These are phyloP conservation scores for Tursiops truncatus DNA, from an alignment of 2,113 vertebrate species.

Conservation along the genomic window DNA sequence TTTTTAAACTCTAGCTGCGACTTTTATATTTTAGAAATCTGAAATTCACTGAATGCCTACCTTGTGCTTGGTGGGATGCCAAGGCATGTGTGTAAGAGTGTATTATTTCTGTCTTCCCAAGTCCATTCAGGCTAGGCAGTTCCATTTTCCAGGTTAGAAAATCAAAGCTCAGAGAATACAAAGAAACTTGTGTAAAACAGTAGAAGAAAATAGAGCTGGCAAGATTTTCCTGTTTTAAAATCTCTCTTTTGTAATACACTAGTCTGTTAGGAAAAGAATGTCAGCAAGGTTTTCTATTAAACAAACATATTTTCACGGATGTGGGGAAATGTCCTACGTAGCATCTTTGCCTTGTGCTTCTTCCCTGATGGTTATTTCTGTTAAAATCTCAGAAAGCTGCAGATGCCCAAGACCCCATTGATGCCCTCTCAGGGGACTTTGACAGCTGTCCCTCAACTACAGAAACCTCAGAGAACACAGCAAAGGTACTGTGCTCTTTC, in stretches of 20 bases:
- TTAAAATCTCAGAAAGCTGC: conserved; percentile 73
- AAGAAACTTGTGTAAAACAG: not conserved
- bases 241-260: not conserved
- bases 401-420: conserved; percentile 77
- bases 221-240: not conserved
- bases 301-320: not conserved
- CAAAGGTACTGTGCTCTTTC: conserved; percentile 79
- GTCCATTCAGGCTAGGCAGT: not conserved
- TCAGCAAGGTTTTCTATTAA: not conserved
- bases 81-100: not conserved
- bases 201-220: not conserved
- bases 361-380: not conserved
- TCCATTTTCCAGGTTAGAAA: not conserved
- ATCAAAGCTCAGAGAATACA: not conserved
- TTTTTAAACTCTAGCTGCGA: not conserved
- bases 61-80: not conserved
- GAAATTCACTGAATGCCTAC: not conserved
- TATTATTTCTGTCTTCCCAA: not conserved
- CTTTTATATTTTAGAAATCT: not conserved
- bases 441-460: conserved; percentile 69
- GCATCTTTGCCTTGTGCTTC: not conserved
- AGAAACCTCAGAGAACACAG: conserved; percentile 61
- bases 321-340: not conserved
- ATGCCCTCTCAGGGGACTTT: conserved; percentile 81
- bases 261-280: not conserved